These are phyloP conservation scores for Catotricha subobsoleta DNA, from an alignment of 2,888 invertebrate species.

Conservation along the genomic window DNA sequence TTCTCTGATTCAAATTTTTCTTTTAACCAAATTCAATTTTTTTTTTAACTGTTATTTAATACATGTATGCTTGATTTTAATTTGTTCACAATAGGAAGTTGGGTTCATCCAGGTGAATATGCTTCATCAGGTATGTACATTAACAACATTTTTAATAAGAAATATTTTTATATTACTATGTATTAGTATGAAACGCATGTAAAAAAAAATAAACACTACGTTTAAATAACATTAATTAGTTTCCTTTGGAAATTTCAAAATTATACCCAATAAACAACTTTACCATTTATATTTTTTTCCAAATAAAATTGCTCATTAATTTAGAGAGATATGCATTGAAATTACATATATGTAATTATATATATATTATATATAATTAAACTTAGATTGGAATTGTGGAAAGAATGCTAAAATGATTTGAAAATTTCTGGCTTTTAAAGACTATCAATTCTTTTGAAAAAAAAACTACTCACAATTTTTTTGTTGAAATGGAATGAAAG, in stretches of 20 bases:
- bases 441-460: no score
- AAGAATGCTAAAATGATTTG: no score
- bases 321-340: no score
- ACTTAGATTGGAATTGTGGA: no score
- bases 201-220: neutral
- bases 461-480: no score
- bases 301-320: no score
- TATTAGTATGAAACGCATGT: neutral
- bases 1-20: neutral
- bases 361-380: no score
- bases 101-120: conserved; percentile 98
- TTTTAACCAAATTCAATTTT: neutral
- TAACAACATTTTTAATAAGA: conserved; percentile 2
- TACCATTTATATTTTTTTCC: neutral
- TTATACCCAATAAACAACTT: neutral
- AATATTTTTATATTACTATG: neutral
- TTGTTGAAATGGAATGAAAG: no score
- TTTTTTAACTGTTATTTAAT: neutral
- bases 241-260: no score
- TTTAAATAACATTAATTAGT: no score
- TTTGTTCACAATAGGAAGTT: conserved; percentile 50
- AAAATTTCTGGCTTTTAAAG: no score
- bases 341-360: no score
- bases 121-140: conserved; percentile 77
- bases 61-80: conserved; percentile 9